These are phyloP conservation scores for Steinernema feltiae DNA, from an alignment of 1,140 invertebrate species.

Conservation along the genomic window DNA sequence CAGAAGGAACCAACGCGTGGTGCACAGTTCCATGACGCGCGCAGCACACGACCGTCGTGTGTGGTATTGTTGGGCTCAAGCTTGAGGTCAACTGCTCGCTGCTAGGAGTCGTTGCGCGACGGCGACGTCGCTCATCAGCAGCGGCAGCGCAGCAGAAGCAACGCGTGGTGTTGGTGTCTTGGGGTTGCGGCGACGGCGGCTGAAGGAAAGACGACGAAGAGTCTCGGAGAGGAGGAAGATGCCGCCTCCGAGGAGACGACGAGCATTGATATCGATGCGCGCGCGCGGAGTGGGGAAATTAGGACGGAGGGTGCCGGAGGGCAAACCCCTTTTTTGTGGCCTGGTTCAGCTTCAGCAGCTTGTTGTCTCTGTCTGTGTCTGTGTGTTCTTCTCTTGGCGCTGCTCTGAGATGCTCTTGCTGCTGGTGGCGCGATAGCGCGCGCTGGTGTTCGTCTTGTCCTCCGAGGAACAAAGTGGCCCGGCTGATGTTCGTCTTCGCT, in stretches of 20 bases:
- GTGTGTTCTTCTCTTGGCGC: no score
- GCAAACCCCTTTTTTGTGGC: background rate
- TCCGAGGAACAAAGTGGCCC: no score
- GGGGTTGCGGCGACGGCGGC: background rate
- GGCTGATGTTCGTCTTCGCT: no score
- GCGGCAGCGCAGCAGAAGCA: no score
- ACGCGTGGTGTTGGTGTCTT: no score
- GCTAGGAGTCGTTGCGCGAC: background rate
- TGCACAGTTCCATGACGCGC: background rate
- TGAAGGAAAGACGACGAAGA: background rate
- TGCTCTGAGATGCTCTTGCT: no score
- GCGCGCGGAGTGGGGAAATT: slow-evolving; percentile 4
- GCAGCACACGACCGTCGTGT: background rate
- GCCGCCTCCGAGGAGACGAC: background rate
- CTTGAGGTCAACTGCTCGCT: background rate
- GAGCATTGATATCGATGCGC: slow-evolving; percentile 13
- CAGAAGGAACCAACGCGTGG: background rate
- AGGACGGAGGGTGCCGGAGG: background rate
- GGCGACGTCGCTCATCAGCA: background rate
- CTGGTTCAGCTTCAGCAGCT: no score
- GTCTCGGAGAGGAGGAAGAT: background rate
- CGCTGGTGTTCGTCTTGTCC: no score
- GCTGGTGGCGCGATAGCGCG: no score
- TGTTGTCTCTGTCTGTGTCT: no score
- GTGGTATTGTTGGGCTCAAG: background rate